These are phyloP conservation scores for Miichthys miiuy DNA, from an alignment of 2,797 vertebrate species.

Conservation along the genomic window DNA sequence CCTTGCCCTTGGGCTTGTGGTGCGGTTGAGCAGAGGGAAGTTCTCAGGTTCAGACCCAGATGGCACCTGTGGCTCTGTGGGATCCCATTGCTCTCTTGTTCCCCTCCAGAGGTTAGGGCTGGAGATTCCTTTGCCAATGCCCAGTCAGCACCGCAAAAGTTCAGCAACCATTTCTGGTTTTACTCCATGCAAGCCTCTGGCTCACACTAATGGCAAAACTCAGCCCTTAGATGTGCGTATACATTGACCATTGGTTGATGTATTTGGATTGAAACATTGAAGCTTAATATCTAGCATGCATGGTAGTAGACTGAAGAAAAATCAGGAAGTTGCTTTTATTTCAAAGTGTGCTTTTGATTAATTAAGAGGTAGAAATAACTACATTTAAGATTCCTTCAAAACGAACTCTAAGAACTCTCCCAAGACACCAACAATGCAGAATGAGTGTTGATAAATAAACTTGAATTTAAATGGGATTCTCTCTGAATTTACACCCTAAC, in stretches of 20 bases:
- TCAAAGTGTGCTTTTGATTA: constrained; percentile 13
- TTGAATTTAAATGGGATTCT: constrained; percentile 70
- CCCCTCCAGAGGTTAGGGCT: constrained; percentile 58
- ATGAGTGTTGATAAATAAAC: constrained; percentile 72
- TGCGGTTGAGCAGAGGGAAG: constrained; percentile 66
- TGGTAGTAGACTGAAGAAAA: neutral
- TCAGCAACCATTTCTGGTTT: constrained; percentile 50
- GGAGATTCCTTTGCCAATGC: constrained; percentile 75
- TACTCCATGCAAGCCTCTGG: constrained; percentile 27
- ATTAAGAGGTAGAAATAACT: constrained; percentile 31
- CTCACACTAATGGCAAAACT: constrained; percentile 34
- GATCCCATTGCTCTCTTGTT: constrained; percentile 65
- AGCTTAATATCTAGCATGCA: neutral
- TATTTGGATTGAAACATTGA: constrained; percentile 2
- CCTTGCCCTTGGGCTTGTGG: constrained; percentile 69
- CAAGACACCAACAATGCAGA: constrained; percentile 54
- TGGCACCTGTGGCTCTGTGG: constrained; percentile 77
- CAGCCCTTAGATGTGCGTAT: constrained; percentile 12
- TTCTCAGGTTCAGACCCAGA: constrained; percentile 71
- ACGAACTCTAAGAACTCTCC: constrained; percentile 53
- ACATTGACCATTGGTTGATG: constrained; percentile 15
- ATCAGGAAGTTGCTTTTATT: neutral
- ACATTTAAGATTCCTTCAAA: constrained; percentile 49
- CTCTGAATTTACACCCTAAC: constrained; percentile 71
- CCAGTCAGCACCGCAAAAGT: constrained; percentile 72